Evolutionary conservation across 2,113 vertebrate species (phyloP).

Genomic region (Pantherophis guttatus): DNA sequence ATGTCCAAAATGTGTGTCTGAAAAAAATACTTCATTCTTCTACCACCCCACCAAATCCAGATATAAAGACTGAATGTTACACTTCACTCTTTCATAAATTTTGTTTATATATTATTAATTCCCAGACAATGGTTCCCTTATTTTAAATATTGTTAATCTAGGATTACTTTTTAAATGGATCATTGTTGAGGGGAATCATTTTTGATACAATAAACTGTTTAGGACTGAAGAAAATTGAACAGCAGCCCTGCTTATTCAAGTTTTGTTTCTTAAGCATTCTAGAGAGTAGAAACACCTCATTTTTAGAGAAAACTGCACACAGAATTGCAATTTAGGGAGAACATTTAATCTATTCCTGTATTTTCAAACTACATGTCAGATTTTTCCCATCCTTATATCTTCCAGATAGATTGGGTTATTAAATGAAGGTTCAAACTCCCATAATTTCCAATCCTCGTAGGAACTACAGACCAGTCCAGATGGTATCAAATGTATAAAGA

Average conservation of each 20-base stretch:
- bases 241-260: background rate
- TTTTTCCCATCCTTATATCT: background rate
- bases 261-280: background rate
- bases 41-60: background rate
- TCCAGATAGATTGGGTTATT: background rate
- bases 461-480: background rate
- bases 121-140: background rate
- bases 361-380: background rate
- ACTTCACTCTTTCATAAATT: background rate
- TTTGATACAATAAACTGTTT: background rate
- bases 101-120: background rate
- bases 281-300: background rate
- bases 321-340: background rate
- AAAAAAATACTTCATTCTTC: background rate
- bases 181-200: background rate
- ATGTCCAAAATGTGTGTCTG: conserved; percentile 26
- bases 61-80: conserved; percentile 1
- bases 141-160: conserved; percentile 3
- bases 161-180: conserved; percentile 24
- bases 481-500: background rate
- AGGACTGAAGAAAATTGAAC: background rate
- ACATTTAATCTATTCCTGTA: background rate
- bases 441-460: background rate
- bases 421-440: background rate
- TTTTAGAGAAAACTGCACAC: background rate